Evolutionary conservation across 2,113 vertebrate genomes (phyloP).

Genomic region (Montifringilla adamsi): DNA sequence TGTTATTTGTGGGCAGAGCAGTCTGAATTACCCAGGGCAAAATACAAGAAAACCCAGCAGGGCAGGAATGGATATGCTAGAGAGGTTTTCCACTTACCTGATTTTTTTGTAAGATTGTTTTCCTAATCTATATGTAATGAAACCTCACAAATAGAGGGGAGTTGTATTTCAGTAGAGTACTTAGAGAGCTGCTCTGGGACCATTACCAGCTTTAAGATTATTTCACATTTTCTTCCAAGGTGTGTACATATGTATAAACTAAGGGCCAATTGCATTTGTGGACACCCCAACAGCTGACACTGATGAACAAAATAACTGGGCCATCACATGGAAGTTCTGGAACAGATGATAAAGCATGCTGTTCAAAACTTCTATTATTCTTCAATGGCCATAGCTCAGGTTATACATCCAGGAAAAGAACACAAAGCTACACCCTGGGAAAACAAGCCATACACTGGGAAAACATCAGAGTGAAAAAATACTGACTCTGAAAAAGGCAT

Average conservation of each 20-base stretch:
- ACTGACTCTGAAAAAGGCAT: not conserved
- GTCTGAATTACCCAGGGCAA: not conserved
- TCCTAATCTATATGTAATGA: not conserved
- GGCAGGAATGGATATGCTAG: not conserved
- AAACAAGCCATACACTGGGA: not conserved
- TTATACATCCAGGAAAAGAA: not conserved
- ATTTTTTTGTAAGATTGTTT: not conserved
- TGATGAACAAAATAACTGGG: not conserved
- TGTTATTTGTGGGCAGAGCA: not conserved
- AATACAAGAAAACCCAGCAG: not conserved
- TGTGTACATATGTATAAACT: not conserved
- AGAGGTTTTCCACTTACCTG: not conserved
- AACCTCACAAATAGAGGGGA: not conserved
- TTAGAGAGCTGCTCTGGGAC: not conserved
- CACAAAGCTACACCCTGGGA: not conserved
- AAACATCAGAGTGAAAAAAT: not conserved
- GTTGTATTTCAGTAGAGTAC: not conserved
- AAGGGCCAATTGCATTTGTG: not conserved
- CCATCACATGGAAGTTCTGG: not conserved
- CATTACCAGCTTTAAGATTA: not conserved
- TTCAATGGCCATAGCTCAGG: not conserved
- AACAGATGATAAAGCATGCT: not conserved
- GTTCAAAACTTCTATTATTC: not conserved
- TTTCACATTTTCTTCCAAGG: not conserved
- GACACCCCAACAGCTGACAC: not conserved